Base-by-base conservation (phyloP, 2,113 vertebrate species). In the Heterotis niloticus region DNA sequence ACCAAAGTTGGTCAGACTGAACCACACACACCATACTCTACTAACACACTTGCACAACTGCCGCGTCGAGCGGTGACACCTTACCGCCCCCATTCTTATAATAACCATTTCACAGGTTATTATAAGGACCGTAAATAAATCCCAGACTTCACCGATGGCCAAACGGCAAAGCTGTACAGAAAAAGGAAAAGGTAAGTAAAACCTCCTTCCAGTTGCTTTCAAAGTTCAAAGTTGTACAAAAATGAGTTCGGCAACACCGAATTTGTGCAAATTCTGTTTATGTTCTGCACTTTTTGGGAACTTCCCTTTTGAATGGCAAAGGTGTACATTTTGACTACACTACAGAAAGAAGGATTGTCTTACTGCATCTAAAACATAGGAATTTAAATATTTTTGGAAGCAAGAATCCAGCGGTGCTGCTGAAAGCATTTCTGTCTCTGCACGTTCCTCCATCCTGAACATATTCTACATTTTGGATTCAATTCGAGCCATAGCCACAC, bases 111-210 rank as follows among this genome's bases (percentile, higher is more conserved):
- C 56, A 26, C 54, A 75, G 26, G 65, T 17, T 59, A 56, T 57
- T 17, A 78, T 68, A 26, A 20, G 68, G 29, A 29, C 26, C 20
- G 51, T 64, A 68, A 24, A 68, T 44, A 68, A 69, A 20, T 34
- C 52, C 67, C 23, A 77, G 26, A 66, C 5, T 7, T 56, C 17
- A 13, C 14, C 24, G 13, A 54, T 62, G 57, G 64, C 10, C 52
- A n/a, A 68, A 14, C 56, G 11, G 13, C 14, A 26, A 78, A 78
- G 52, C 76, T 57, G 23, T 54, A 78, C 76, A 78, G 34, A n/a
- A n/a, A n/a, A n/a, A n/a, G n/a, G 54, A 17, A 59, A 57, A 74
- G 44, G 23, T 44, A 44, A 23, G 23, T 74, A 14, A 74, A 59
- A n/a, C 17, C 5, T 17, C 26, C 24, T 14, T 16, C 10, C 7